Evolutionary conservation across 2,797 vertebrate genomes (phyloP).

Genomic region (Champsocephalus esox): DNA sequence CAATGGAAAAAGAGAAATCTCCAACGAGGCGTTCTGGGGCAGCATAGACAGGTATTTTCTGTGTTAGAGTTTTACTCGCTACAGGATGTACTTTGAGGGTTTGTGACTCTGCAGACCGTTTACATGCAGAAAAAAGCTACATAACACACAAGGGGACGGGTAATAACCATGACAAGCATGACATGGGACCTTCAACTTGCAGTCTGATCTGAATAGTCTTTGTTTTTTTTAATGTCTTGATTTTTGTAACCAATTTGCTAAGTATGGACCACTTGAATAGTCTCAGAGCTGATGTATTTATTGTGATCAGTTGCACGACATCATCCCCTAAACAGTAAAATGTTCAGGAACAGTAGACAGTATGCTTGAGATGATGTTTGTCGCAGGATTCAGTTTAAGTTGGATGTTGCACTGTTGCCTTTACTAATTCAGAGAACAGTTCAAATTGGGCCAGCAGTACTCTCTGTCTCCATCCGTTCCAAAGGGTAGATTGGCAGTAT

Average conservation of each 20-base stretch:
- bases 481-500: slow-evolving; percentile 8
- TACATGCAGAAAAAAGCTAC: too few species aligned
- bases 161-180: too few species aligned
- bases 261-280: neutral
- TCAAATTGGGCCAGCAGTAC: neutral
- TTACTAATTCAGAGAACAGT: neutral
- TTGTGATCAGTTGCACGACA: neutral
- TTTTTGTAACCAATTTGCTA: neutral
- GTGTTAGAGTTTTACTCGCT: too few species aligned
- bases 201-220: neutral
- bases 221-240: neutral
- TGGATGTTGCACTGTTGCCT: slow-evolving; percentile 16
- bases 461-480: slow-evolving; percentile 4
- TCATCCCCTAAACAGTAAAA: neutral
- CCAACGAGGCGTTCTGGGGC: too few species aligned
- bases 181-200: neutral
- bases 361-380: neutral
- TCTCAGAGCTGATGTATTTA: neutral
- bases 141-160: too few species aligned
- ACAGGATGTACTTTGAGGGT: too few species aligned
- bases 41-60: too few species aligned
- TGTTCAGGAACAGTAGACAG: neutral
- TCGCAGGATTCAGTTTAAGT: neutral
- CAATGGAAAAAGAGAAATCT: too few species aligned
- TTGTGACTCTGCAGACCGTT: too few species aligned